Percentiles rank a stretch among this genome's conserved stretches.
These are phyloP conservation scores for Diorhabda sublineata DNA, from an alignment of 1,140 invertebrate species.

Conservation along the genomic window DNA sequence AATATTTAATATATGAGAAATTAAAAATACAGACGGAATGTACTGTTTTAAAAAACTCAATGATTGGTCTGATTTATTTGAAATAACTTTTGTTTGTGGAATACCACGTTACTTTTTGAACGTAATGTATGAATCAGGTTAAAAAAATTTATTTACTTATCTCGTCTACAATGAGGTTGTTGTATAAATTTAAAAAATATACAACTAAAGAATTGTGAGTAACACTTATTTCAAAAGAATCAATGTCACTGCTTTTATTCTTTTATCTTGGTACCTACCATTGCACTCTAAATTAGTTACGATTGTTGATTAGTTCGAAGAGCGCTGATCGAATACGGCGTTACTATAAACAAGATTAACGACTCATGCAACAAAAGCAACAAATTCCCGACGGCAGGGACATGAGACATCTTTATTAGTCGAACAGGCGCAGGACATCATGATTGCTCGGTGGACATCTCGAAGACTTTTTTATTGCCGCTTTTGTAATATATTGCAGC, in stretches of 20 bases:
- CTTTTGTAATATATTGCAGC: too few relatives aligned
- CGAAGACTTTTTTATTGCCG: too few relatives aligned
- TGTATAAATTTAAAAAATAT: background rate
- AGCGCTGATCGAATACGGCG: constrained; percentile 24
- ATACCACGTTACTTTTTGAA: too few relatives aligned
- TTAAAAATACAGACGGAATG: too few relatives aligned
- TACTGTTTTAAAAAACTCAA: too few relatives aligned
- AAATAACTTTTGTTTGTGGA: too few relatives aligned
- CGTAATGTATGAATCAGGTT: background rate
- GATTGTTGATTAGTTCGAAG: constrained; percentile 20
- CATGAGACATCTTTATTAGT: constrained; percentile 27
- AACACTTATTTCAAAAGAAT: background rate
- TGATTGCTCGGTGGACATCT: background rate
- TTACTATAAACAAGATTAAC: constrained; percentile 31
- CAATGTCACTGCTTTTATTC: background rate
- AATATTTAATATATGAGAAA: too few relatives aligned
- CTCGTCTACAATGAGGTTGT: background rate
- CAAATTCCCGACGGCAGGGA: constrained; percentile 22
- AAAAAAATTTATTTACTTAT: background rate
- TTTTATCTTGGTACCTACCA: background rate
- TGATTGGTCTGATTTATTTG: too few relatives aligned
- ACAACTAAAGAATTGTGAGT: background rate
- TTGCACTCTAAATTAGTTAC: background rate
- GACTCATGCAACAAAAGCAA: constrained; percentile 26
- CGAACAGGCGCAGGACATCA: constrained; percentile 20